These are phyloP conservation scores for Pluvialis apricaria DNA, from an alignment of 2,113 vertebrate species.

Conservation along the genomic window DNA sequence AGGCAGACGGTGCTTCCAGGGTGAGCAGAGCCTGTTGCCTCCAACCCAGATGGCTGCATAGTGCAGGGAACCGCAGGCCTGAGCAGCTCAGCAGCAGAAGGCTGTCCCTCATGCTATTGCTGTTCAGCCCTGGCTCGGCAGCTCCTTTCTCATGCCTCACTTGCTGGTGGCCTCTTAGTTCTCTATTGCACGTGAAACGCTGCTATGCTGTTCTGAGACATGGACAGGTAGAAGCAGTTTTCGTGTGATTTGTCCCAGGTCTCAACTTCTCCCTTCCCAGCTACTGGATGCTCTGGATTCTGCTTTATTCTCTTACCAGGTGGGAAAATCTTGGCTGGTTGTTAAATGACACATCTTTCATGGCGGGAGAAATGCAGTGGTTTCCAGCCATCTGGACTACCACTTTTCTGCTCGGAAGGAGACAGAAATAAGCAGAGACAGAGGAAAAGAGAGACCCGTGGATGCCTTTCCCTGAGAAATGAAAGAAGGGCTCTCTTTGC, in stretches of 20 bases:
- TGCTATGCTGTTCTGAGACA: not conserved
- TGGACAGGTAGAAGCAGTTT: not conserved
- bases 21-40: constrained; percentile 65
- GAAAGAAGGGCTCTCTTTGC: not conserved
- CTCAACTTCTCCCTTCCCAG: not conserved
- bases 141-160: not conserved
- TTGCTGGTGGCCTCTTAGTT: not conserved
- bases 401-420: not conserved
- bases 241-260: not conserved
- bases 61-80: not conserved
- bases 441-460: not conserved
- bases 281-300: not conserved
- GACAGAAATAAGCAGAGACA: not conserved
- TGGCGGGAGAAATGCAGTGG: not conserved
- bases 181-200: not conserved
- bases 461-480: not conserved
- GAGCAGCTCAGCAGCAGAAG: constrained; percentile 5
- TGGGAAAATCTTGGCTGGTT: not conserved
- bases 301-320: not conserved
- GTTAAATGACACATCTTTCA: not conserved
- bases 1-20: constrained; percentile 69
- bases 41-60: constrained; percentile 72
- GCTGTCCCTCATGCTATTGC: not conserved
- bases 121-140: not conserved
- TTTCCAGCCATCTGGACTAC: not conserved